These are phyloP conservation scores for Anticlea derivata DNA, from an alignment of 2,888 invertebrate species.

Conservation along the genomic window DNA sequence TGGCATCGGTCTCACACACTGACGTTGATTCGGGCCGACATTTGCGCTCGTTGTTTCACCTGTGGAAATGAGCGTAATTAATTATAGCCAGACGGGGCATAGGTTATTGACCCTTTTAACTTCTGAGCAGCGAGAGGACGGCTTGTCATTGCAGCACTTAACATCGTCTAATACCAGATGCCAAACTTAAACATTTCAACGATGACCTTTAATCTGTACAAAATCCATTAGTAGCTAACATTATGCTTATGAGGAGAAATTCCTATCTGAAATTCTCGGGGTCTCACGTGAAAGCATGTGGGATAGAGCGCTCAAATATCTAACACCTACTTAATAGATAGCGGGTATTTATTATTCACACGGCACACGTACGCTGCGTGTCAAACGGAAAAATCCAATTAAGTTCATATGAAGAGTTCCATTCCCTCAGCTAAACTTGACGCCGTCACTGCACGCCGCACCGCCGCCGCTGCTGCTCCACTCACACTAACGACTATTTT, in stretches of 20 bases:
- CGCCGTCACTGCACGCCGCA: slow-evolving; percentile 39
- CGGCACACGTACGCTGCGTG: slow-evolving; percentile 66
- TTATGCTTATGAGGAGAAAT: slow-evolving; percentile 10
- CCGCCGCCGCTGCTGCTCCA: no score
- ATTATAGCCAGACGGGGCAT: slow-evolving; percentile 35
- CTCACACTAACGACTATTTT: slow-evolving; percentile 69
- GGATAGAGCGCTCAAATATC: slow-evolving; percentile 52
- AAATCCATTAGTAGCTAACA: slow-evolving; percentile 10
- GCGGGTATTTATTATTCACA: slow-evolving; percentile 72
- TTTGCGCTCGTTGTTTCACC: slow-evolving; percentile 53
- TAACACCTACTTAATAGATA: slow-evolving; percentile 42
- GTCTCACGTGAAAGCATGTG: slow-evolving; percentile 38
- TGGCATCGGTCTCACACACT: slow-evolving; percentile 42
- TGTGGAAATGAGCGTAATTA: slow-evolving; percentile 54
- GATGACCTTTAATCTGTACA: no score
- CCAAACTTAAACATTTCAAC: no score
- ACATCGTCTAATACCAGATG: background rate
- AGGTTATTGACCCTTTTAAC: slow-evolving; percentile 10
- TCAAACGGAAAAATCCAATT: slow-evolving; percentile 81
- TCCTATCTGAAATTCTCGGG: slow-evolving; percentile 20
- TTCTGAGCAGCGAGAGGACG: background rate
- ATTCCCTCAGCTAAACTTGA: slow-evolving; percentile 59
- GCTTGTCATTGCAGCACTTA: background rate
- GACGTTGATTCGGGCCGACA: slow-evolving; percentile 47
- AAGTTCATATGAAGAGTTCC: slow-evolving; percentile 73